Evolutionary conservation across 1,140 invertebrate genomes (phyloP), one percentile per base, ranked within the genome.

Genomic region (Drosophila busckii): DNA sequence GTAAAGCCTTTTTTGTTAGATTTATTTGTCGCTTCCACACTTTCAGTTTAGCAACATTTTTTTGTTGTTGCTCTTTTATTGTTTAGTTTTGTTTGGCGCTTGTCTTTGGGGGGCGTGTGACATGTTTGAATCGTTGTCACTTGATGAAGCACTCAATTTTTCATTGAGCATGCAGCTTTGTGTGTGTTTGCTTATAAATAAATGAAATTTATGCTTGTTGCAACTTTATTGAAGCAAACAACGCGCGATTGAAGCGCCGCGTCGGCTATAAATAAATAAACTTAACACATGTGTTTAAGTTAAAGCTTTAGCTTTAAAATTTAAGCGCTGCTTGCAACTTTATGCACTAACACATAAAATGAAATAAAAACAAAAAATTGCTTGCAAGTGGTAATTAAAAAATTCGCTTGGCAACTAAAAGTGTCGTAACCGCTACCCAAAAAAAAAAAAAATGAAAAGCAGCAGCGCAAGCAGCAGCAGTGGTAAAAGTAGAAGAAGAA

Each of bases 1-100:
- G n/a, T n/a, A 60, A 80, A 64, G 71, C 53, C 73, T 67, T 58
- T 78, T 78, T 78, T 80, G 73, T 78, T 80, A 80, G 73, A 78
- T 78, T 78, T 80, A 78, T 78, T 78, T 78, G 54, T 68, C 46
- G 40, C 80, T 80, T 64, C 46, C 56, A 28, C 73, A 71, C 63
- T 71, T 78, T 78, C 64, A 58, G n/a, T n/a, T 50, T 64, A 71
- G 67, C 53, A 67, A 78, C 67, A 71, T 78, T 65, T 67, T 42
- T 29, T 66, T 28, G 12, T 41, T 41, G 7, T 41, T n/a, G 15
- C 34, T 55, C 16, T 29, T 17, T 22, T 17, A 15, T 26, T 13
- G 22, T 52, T 60, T 31, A 34, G 40, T 46, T 23, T 25, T 4
- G 17, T 38, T n/a, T 29, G 19, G 23, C 17, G 28, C 12, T n/a